Evolutionary conservation across 2,113 vertebrate species (phyloP), one percentile per base, ranked within the genome.

Genomic region (Tringa solitaria): DNA sequence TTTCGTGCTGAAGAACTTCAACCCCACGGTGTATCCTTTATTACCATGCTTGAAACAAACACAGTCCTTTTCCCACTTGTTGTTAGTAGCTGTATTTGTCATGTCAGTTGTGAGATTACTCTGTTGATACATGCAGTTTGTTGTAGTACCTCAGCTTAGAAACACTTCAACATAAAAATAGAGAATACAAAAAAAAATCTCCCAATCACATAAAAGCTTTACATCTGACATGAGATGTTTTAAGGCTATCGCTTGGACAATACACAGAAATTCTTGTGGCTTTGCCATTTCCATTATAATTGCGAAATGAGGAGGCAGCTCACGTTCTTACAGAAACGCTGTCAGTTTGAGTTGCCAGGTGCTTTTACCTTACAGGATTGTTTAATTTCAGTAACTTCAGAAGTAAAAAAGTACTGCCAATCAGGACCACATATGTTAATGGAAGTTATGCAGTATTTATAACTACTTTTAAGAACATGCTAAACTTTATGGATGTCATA

Each of bases 21-120:
- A 99, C 97, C 99, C 99, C 64, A 99, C 99, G 5, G 99, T 99
- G 99, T 99, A 99, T 99, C 99, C 98, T 99, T 99, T 89, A 26
- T 48, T 21, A 14, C 41, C 18, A 9, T 0, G 0, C 24, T 33
- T 28, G 6, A 21, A 30, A 24, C 26, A 24, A 5, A 12, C 18
- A 0, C 14, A 28, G 46, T 5, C 63, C 39, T 30, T 0, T 35
- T 77, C 11, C 41, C 41, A 0, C 0, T 2, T 9, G 14, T 10
- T 51, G 35, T 37, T 30, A 5, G 27, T 8, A 2, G 27, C 41
- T 64, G 0, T 4, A 3, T 11, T 30, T 75, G 17, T 50, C 19
- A 4, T 5, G 12, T 6, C 53, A 8, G 50, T 27, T 69, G 24
- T 20, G 65, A 17, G 27, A 12, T 30, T 23, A 8, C 20, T 72